Base-by-base conservation (phyloP, 2,113 vertebrate species). In the Nothoprocta perdicaria region DNA sequence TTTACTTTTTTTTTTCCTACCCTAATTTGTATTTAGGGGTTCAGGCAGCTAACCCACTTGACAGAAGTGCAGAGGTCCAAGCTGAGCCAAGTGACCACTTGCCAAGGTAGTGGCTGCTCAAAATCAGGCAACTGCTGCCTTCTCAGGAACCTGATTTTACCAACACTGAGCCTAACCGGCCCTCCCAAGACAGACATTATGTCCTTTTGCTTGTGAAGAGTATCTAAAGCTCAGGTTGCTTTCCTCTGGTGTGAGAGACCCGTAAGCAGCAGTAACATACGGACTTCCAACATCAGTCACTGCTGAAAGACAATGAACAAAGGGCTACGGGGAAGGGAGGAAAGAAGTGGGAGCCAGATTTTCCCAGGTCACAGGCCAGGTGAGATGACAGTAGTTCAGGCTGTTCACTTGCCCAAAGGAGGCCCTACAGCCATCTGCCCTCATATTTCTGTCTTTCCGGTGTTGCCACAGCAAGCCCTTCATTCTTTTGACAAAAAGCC, bases 401-500 rank as follows among this genome's bases (percentile, higher is more conserved):
- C 66, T 81, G 94, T 71, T 96, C 83, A 57, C 83, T 78, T 94
- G 95, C 79, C 84, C 80, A 73, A 79, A 76, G 72, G 76, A 93
- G 88, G 80, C 88, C 76, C 89, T 84, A 4, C 90, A 93, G 80
- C 89, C 94, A 96, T 94, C 97, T 97, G 90, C 93, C 91, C 95
- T 97, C 94, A 94, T 90, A 95, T 76, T 78, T 78, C 80, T 93
- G 41, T 89, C 88, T 93, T 92, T 96, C 92, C 85, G 69, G 76
- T 80, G 84, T n/a, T 97, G 97, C 81, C 96, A 87, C 93, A 96
- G 93, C 96, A 97, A 97, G 97, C 89, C 91, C 86, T 84, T 92
- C 92, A 95, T 95, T 96, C 89, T 92, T 95, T 80, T 68, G 92
- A 92, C 93, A 91, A 82, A 92, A 72, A 84, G 74, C 81, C 95